Conservation (phyloP, 2,888 invertebrate genomes). For the Tyria jacobaeae region DNA sequence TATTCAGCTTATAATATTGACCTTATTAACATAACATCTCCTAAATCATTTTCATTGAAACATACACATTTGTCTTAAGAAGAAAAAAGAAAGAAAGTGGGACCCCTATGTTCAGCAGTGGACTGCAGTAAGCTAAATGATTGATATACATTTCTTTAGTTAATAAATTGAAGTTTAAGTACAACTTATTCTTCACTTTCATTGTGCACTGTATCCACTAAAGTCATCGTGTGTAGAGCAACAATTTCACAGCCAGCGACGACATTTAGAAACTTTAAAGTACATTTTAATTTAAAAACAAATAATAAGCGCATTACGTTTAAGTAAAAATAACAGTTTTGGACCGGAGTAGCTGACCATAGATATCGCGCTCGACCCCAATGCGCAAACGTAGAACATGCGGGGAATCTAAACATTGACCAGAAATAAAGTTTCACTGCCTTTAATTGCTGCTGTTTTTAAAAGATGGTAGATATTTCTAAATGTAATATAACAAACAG, state of each 20-base stretch:
- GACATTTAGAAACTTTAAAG: conserved; percentile 48
- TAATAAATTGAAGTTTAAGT: conserved; percentile 8
- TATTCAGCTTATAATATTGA: no score
- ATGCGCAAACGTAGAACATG: conserved; percentile 53
- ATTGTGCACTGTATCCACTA: conserved; percentile 42
- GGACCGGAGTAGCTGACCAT: conserved; percentile 43
- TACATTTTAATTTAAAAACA: conserved; percentile 54
- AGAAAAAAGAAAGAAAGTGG: no score
- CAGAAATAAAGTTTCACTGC: conserved; percentile 31
- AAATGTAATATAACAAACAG: conserved; percentile 1
- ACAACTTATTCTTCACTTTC: conserved; percentile 42
- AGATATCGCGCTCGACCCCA: conserved; percentile 50
- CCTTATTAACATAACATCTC: no score
- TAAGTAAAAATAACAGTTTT: conserved; percentile 45
- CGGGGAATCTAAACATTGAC: conserved; percentile 11
- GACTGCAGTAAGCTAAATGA: no score
- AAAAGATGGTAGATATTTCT: conserved; percentile 6
- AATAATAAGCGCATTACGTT: conserved; percentile 32
- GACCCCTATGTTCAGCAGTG: no score
- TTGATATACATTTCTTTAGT: no score
- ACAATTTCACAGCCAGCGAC: conserved; percentile 28
- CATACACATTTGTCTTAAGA: background rate
- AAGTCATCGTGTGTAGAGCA: conserved; percentile 32
- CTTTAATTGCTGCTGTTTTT: conserved; percentile 7
- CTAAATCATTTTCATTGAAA: background rate